A percentile compares a stretch with the other conserved stretches of the same genome.
Conservation (phyloP, 2,113 vertebrate genomes). For the Dipodomys stephensi region DNA sequence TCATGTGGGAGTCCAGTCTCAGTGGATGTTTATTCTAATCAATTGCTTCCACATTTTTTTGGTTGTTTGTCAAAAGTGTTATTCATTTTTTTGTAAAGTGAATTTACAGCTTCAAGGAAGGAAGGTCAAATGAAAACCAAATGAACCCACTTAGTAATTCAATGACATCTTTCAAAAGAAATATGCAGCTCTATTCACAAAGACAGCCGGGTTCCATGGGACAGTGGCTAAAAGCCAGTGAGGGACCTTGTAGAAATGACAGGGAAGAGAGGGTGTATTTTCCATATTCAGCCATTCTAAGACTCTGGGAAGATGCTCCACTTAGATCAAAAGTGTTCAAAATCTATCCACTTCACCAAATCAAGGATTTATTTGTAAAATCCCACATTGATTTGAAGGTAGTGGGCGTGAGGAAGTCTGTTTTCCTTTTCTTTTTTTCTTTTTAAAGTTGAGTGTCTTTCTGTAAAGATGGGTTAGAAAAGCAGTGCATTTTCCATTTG, state of each 20-base stretch:
- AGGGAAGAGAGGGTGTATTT: background rate
- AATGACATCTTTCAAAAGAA: background rate
- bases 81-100: background rate
- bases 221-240: background rate
- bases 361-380: slow-evolving; percentile 48
- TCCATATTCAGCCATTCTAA: background rate
- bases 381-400: background rate
- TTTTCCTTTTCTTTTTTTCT: background rate
- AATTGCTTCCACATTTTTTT: background rate
- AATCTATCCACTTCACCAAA: slow-evolving; percentile 44
- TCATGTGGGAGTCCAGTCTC: background rate
- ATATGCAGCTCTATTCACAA: background rate
- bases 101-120: background rate
- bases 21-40: fast-evolving
- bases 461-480: background rate
- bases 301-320: background rate
- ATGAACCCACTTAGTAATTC: background rate
- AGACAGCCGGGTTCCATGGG: fast-evolving
- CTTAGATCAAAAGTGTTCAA: slow-evolving; percentile 20
- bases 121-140: background rate
- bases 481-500: background rate
- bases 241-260: background rate
- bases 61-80: background rate
- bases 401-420: background rate
- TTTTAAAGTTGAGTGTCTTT: slow-evolving; percentile 45